Conservation (phyloP, 2,888 invertebrate genomes). For the Elysia crispata region DNA sequence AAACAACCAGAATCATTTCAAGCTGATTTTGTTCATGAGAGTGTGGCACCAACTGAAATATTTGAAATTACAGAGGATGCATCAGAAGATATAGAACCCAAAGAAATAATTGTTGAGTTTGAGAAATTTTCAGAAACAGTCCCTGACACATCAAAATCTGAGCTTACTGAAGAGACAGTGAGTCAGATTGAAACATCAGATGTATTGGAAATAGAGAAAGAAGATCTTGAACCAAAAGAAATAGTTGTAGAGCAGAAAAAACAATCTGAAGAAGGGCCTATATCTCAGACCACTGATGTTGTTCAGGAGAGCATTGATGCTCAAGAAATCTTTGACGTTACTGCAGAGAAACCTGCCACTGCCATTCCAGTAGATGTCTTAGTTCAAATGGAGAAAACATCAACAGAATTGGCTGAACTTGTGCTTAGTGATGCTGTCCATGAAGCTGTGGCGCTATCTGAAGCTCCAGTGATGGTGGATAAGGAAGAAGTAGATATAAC, state of each 20-base stretch:
- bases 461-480: constrained; percentile 47
- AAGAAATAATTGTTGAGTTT: constrained; percentile 50
- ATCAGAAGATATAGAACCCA: constrained; percentile 48
- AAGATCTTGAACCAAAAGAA: constrained; percentile 49
- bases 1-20: constrained; percentile 45
- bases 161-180: constrained; percentile 46
- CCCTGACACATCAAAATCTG: constrained; percentile 49
- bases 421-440: constrained; percentile 39
- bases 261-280: constrained; percentile 52
- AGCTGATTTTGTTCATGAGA: constrained; percentile 49
- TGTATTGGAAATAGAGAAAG: constrained; percentile 44
- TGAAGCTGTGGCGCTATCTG: constrained; percentile 39
- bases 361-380: too few species aligned
- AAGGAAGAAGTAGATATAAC: constrained; percentile 36
- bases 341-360: constrained; percentile 36
- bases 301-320: constrained; percentile 50
- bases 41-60: constrained; percentile 47
- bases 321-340: constrained; percentile 48
- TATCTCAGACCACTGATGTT: constrained; percentile 55
- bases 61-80: constrained; percentile 42
- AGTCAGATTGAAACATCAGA: constrained; percentile 47
- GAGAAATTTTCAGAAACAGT: constrained; percentile 43
- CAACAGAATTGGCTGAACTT: constrained; percentile 40
- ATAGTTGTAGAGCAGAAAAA: constrained; percentile 49
- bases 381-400: constrained; percentile 28